These are phyloP conservation scores for Sebastes miniatus DNA, from an alignment of 2,797 vertebrate genomes.

Conservation along the genomic window DNA sequence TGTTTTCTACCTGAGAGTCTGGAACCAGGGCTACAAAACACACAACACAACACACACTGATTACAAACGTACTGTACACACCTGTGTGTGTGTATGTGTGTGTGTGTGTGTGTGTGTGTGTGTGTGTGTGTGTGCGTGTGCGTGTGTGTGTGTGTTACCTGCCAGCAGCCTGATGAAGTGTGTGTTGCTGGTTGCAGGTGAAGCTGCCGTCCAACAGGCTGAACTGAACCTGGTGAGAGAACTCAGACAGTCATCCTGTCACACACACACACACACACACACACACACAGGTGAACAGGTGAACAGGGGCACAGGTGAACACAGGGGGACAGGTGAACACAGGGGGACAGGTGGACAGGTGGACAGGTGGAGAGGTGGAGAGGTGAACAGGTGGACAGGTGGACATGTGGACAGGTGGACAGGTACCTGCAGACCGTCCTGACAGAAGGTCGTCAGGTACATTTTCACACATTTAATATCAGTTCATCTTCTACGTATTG, in stretches of 20 bases:
- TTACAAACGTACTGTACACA: background rate
- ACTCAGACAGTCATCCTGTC: slow-evolving; percentile 93
- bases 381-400: too few species aligned
- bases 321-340: background rate
- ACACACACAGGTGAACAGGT: too few species aligned
- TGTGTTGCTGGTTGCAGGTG: slow-evolving; percentile 83
- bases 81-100: background rate
- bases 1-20: slow-evolving; percentile 80
- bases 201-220: slow-evolving; percentile 90
- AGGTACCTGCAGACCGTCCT: background rate
- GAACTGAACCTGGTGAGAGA: slow-evolving; percentile 91
- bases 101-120: background rate
- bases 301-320: too few species aligned
- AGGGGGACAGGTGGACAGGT: background rate
- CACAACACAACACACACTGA: background rate
- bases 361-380: too few species aligned
- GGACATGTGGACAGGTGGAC: too few species aligned
- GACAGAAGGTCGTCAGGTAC: background rate
- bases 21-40: slow-evolving; percentile 85
- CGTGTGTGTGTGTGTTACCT: slow-evolving; percentile 79
- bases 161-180: slow-evolving; percentile 91
- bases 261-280: too few species aligned
- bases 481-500: too few species aligned
- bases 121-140: background rate
- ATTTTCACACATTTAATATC: background rate